phyloP scores from a whole-genome alignment of 1,140 invertebrate species.

The Lasioglossum albipes region DNA sequence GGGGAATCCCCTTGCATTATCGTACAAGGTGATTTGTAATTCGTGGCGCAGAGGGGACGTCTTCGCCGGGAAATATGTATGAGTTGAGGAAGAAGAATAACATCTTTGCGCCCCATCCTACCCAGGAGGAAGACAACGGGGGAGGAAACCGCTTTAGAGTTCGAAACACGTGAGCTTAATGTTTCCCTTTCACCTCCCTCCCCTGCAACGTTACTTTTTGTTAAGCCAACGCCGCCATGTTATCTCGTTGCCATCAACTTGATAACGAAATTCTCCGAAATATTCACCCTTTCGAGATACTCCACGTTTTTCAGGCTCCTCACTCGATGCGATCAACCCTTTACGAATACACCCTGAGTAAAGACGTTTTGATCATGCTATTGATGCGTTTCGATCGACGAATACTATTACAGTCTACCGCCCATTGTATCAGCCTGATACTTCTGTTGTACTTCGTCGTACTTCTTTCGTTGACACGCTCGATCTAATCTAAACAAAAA shows the following conservation, averaged over 20 bases:
- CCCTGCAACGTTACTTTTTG: conserved; percentile 40
- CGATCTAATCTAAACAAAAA: too few species aligned
- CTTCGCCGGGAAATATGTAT: conserved; percentile 58
- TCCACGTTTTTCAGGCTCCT: too few species aligned
- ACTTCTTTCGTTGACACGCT: too few species aligned
- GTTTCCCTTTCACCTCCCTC: conserved; percentile 37
- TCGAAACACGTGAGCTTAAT: conserved; percentile 63
- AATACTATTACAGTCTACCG: too few species aligned
- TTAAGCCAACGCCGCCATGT: conserved; percentile 41
- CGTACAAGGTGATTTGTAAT: conserved; percentile 63
- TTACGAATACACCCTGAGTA: too few species aligned
- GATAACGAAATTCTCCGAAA: not conserved
- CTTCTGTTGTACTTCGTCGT: too few species aligned
- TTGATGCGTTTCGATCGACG: too few species aligned
- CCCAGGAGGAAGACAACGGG: not conserved
- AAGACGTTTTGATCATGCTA: too few species aligned
- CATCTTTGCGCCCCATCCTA: conserved; percentile 54
- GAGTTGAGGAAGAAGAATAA: conserved; percentile 65
- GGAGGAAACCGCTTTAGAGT: conserved; percentile 52
- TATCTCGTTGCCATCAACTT: not conserved
- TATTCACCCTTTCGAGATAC: not conserved
- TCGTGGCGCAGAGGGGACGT: conserved; percentile 48
- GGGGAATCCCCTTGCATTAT: conserved; percentile 56
- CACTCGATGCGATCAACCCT: too few species aligned
- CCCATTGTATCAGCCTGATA: too few species aligned